phyloP scores from a whole-genome alignment of 2,888 invertebrate species.

The Amorpha juglandis region DNA sequence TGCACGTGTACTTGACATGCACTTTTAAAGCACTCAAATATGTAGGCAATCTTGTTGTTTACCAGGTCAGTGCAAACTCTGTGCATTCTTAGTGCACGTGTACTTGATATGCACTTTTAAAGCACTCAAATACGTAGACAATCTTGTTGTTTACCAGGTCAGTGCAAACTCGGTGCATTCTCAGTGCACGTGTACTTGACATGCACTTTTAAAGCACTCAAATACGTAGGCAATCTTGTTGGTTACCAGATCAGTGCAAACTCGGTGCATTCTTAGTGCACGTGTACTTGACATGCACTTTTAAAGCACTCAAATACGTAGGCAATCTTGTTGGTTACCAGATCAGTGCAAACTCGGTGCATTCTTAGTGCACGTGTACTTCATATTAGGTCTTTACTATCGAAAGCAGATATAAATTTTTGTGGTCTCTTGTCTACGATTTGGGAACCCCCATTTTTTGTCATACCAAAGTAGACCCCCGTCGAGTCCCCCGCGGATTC shows the following conservation, averaged over 20 bases:
- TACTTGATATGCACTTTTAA: too few species aligned
- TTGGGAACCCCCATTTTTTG: too few species aligned
- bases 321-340: neutral
- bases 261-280: neutral
- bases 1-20: neutral
- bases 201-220: neutral
- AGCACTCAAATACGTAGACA: neutral
- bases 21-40: neutral
- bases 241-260: constrained; percentile 40
- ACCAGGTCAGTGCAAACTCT: constrained; percentile 40
- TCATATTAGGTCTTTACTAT: too few species aligned
- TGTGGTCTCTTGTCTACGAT: too few species aligned
- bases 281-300: too few species aligned
- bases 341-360: constrained; percentile 37
- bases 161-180: constrained; percentile 21
- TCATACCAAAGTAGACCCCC: too few species aligned
- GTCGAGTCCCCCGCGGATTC: too few species aligned
- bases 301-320: neutral
- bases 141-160: constrained; percentile 36
- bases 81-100: neutral
- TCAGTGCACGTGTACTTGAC: too few species aligned
- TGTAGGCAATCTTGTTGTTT: neutral
- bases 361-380: neutral
- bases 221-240: neutral
- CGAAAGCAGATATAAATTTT: too few species aligned